Conservation (phyloP, 1,140 invertebrate species). For the Ectropis grisescens region DNA sequence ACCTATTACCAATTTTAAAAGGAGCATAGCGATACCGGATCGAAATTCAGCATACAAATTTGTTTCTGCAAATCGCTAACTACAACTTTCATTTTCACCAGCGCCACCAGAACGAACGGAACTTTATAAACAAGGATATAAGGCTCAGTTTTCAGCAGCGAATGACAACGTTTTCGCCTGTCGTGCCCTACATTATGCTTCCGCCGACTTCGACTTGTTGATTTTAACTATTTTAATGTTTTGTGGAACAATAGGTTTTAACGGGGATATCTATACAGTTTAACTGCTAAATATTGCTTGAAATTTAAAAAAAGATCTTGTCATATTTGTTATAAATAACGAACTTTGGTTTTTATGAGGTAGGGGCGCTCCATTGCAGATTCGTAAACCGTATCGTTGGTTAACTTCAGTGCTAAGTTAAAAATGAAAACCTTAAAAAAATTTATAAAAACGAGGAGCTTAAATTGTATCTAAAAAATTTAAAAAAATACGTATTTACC, state of each 20-base stretch:
- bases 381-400: neutral
- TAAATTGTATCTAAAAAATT: too few relatives aligned
- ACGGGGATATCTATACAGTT: too few relatives aligned
- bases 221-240: slow-evolving; percentile 52
- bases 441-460: too few relatives aligned
- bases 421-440: too few relatives aligned
- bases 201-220: slow-evolving; percentile 45
- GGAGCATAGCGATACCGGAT: slow-evolving; percentile 21
- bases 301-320: neutral
- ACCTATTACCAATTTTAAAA: slow-evolving; percentile 1
- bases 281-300: too few relatives aligned
- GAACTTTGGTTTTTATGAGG: neutral
- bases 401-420: neutral
- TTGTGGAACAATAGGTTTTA: too few relatives aligned
- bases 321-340: neutral
- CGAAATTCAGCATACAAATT: slow-evolving; percentile 57
- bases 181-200: slow-evolving; percentile 49
- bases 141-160: slow-evolving; percentile 17
- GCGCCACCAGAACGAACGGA: slow-evolving; percentile 7
- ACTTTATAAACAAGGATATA: slow-evolving; percentile 9
- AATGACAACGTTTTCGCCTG: slow-evolving; percentile 43
- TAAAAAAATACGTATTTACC: too few relatives aligned
- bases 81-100: slow-evolving; percentile 60
- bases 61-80: slow-evolving; percentile 50
- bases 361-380: neutral